Evolutionary conservation across 2,888 invertebrate species (phyloP).

Genomic region (Coleophora flavipennella): DNA sequence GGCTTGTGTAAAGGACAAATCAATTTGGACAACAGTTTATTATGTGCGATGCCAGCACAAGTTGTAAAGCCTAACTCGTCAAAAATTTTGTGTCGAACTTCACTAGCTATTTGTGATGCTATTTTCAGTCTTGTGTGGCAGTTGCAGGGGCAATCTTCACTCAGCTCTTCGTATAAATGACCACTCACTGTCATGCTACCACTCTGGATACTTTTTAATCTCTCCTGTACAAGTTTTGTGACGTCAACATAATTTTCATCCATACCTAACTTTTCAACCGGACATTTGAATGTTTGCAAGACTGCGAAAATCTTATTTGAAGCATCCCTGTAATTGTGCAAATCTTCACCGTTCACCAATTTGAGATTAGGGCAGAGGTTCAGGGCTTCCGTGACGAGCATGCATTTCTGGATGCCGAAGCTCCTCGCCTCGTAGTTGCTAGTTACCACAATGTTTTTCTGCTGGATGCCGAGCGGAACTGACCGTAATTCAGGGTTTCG

Average conservation of each 20-base stretch:
- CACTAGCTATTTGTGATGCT: slow-evolving; percentile 82
- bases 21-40: slow-evolving; percentile 87
- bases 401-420: slow-evolving; percentile 83
- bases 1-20: slow-evolving; percentile 83
- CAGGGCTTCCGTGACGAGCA: slow-evolving; percentile 82
- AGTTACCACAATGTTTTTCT: slow-evolving; percentile 88
- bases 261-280: slow-evolving; percentile 86
- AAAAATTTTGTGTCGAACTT: slow-evolving; percentile 80
- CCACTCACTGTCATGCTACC: slow-evolving; percentile 59
- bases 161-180: slow-evolving; percentile 70
- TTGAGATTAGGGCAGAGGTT: slow-evolving; percentile 81
- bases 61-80: slow-evolving; percentile 81
- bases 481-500: slow-evolving; percentile 77
- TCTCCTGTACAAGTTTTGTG: slow-evolving; percentile 75
- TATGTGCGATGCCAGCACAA: slow-evolving; percentile 88
- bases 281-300: slow-evolving; percentile 79
- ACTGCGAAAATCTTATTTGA: slow-evolving; percentile 83
- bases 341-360: slow-evolving; percentile 86
- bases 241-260: slow-evolving; percentile 91
- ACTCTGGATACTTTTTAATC: slow-evolving; percentile 47
- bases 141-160: slow-evolving; percentile 79
- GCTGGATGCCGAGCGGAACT: slow-evolving; percentile 85
- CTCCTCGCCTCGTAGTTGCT: slow-evolving; percentile 87
- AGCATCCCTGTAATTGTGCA: slow-evolving; percentile 83
- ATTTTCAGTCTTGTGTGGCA: slow-evolving; percentile 78